Percentiles rank a stretch among this genome's conserved stretches.
Conservation (phyloP, 1,140 invertebrate genomes). For the Bombus vancouverensis region DNA sequence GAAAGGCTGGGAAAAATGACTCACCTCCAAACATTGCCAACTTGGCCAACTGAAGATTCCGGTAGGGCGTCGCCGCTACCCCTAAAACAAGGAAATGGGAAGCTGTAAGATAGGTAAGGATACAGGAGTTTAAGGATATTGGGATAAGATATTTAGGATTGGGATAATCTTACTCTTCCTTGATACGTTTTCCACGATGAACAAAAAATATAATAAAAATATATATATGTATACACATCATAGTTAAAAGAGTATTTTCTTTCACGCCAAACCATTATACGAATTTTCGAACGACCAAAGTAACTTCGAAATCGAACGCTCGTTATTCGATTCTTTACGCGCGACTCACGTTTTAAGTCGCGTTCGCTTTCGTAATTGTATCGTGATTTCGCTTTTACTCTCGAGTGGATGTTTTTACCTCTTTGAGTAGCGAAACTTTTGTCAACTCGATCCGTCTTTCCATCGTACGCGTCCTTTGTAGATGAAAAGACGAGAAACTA, state of each 20-base stretch:
- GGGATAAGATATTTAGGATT: conserved; percentile 29
- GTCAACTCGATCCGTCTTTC: background rate
- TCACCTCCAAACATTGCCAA: conserved; percentile 84
- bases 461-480: background rate
- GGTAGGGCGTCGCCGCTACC: conserved; percentile 81
- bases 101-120: conserved; percentile 77
- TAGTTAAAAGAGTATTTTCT: too few species aligned
- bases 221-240: rapidly evolving
- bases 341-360: too few species aligned
- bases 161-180: background rate
- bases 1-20: conserved; percentile 70
- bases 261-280: background rate
- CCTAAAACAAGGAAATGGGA: conserved; percentile 81
- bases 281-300: background rate
- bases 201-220: background rate
- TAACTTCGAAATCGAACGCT: background rate
- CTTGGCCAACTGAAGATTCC: conserved; percentile 81
- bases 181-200: background rate
- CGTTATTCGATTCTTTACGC: background rate
- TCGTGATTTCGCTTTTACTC: background rate
- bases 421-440: background rate
- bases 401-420: background rate
- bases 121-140: conserved; percentile 37
- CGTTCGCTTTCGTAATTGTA: background rate
- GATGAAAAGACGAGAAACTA: background rate